These are phyloP conservation scores for Neuroscelio doddi DNA, from an alignment of 2,888 invertebrate species.

Conservation along the genomic window DNA sequence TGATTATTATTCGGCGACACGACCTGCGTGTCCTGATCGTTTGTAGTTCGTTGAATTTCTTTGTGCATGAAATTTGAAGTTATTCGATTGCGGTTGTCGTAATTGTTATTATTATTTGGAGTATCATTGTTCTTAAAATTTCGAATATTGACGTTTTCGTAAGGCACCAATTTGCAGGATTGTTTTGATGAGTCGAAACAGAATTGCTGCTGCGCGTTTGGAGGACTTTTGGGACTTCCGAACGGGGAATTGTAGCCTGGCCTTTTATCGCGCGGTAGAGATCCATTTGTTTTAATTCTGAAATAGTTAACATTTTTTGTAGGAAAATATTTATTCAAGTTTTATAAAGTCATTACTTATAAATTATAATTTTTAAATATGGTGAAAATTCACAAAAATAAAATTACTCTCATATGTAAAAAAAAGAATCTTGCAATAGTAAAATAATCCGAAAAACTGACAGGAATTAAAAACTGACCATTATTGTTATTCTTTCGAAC, in stretches of 20 bases:
- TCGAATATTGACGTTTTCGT: conserved; percentile 65
- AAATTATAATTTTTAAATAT: neutral
- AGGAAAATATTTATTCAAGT: too few species aligned
- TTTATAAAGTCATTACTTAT: neutral
- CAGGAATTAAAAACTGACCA: too few species aligned
- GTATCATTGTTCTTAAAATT: conserved; percentile 61
- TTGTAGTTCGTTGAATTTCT: conserved; percentile 13
- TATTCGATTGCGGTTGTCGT: conserved; percentile 23
- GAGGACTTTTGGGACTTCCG: conserved; percentile 65
- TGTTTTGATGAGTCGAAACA: conserved; percentile 71
- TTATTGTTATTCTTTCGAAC: too few species aligned
- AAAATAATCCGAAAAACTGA: too few species aligned
- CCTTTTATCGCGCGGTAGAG: conserved; percentile 82
- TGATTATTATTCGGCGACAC: conserved; percentile 61
- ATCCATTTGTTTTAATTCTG: conserved; percentile 93
- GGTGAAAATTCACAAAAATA: too few species aligned
- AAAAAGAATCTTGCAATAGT: too few species aligned
- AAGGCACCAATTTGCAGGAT: conserved; percentile 49
- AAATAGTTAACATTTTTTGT: too few species aligned
- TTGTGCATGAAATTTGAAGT: conserved; percentile 15
- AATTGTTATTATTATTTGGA: conserved; percentile 33
- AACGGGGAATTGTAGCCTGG: conserved; percentile 70
- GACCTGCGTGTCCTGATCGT: conserved; percentile 28
- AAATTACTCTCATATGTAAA: too few species aligned
- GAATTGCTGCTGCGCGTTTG: conserved; percentile 63